Conservation (phyloP, 2,888 invertebrate species). For the Plagiodera versicolora region DNA sequence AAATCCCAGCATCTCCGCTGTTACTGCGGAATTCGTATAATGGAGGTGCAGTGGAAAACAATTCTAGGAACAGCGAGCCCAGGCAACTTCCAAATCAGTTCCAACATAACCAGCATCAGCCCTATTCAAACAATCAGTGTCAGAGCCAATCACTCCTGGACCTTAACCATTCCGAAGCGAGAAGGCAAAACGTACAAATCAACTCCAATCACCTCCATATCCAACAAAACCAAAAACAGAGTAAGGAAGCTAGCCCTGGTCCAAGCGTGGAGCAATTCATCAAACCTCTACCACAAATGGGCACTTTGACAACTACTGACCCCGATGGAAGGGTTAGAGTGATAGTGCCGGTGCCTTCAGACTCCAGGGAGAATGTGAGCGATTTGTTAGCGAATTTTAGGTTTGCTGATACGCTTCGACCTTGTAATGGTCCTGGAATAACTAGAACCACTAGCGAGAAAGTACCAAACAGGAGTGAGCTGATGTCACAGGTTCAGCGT, state of each 20-base stretch:
- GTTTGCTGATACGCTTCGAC: slow-evolving; percentile 59
- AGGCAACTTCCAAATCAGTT: slow-evolving; percentile 32
- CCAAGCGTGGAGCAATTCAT: slow-evolving; percentile 59
- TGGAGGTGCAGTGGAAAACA: slow-evolving; percentile 26
- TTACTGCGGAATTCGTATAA: slow-evolving; percentile 48
- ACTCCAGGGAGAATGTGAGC: slow-evolving; percentile 50
- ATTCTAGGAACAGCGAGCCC: slow-evolving; percentile 43
- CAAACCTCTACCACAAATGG: slow-evolving; percentile 68
- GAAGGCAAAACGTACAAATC: neutral
- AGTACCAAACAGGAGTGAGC: slow-evolving; percentile 81
- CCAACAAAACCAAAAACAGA: slow-evolving; percentile 24
- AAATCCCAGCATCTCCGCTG: slow-evolving; percentile 46
- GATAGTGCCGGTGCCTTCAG: slow-evolving; percentile 61
- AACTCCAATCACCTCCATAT: slow-evolving; percentile 17
- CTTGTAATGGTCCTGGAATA: slow-evolving; percentile 64
- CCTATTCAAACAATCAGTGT: neutral
- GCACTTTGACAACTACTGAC: slow-evolving; percentile 64
- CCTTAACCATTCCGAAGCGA: slow-evolving; percentile 30
- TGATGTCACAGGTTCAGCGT: slow-evolving; percentile 80
- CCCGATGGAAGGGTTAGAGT: slow-evolving; percentile 64
- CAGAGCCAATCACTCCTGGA: neutral
- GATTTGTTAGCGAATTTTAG: slow-evolving; percentile 59
- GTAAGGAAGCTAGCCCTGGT: slow-evolving; percentile 23
- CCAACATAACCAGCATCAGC: slow-evolving; percentile 32
- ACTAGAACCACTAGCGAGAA: slow-evolving; percentile 83